Evolutionary conservation across 2,888 invertebrate species (phyloP).

Genomic region (Gasteruption jaculator): DNA sequence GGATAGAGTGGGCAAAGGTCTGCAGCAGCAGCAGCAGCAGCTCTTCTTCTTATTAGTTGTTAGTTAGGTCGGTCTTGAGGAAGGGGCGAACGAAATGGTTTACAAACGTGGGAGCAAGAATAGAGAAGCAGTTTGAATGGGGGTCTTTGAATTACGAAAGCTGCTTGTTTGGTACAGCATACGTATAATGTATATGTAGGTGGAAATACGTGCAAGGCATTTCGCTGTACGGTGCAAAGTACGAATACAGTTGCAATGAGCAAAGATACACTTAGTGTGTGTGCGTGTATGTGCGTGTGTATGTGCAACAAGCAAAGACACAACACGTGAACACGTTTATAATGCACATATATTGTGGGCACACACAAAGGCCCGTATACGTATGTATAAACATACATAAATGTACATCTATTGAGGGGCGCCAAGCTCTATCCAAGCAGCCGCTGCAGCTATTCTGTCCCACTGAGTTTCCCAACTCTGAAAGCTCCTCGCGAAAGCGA

Average conservation of each 20-base stretch:
- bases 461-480: slow-evolving; percentile 18
- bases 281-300: slow-evolving; percentile 15
- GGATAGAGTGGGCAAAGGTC: slow-evolving; percentile 1
- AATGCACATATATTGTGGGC: no score
- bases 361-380: no score
- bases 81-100: slow-evolving; percentile 36
- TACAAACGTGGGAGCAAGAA: slow-evolving; percentile 41
- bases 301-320: no score
- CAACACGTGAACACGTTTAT: no score
- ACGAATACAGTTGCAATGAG: no score
- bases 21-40: no score
- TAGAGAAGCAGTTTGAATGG: slow-evolving; percentile 43
- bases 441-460: no score
- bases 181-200: slow-evolving; percentile 33
- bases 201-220: slow-evolving; percentile 21
- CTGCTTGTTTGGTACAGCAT: slow-evolving; percentile 39
- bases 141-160: slow-evolving; percentile 43
- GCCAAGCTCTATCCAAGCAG: no score
- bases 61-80: slow-evolving; percentile 30
- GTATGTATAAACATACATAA: no score
- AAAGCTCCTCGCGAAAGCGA: slow-evolving; percentile 25
- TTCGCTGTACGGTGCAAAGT: no score
- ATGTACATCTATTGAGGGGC: no score
- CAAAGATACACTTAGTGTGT: no score
- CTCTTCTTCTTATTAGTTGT: slow-evolving; percentile 43